These are phyloP conservation scores for Phrynocephalus forsythii DNA, from an alignment of 2,797 vertebrate genomes.

Conservation along the genomic window DNA sequence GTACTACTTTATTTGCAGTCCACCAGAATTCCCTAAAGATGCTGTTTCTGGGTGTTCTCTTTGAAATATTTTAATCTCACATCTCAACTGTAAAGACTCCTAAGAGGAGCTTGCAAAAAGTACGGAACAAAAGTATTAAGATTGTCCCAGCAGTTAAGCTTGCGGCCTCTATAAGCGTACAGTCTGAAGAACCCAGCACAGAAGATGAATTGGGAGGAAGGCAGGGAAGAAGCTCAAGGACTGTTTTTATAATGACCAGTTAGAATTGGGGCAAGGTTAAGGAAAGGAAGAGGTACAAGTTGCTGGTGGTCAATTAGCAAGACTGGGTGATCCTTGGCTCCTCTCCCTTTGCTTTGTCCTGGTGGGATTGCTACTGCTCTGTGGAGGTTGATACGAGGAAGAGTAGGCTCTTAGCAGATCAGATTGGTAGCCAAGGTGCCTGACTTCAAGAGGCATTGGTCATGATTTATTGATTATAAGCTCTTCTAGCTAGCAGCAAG, in stretches of 20 bases:
- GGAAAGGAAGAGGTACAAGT: background rate
- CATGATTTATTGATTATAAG: constrained; percentile 68
- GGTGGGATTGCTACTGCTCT: background rate
- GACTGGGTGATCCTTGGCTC: background rate
- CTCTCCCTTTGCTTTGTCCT: background rate
- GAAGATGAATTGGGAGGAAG: background rate
- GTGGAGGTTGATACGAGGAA: background rate
- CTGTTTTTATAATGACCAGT: background rate
- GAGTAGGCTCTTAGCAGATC: background rate
- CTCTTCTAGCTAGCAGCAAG: constrained; percentile 51
- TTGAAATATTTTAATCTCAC: background rate
- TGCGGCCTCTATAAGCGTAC: background rate
- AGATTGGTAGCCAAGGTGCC: constrained; percentile 51
- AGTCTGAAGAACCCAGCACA: background rate
- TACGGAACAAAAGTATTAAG: background rate
- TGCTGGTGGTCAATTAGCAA: background rate
- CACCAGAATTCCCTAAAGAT: constrained; percentile 41
- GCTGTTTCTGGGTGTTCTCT: constrained; percentile 29
- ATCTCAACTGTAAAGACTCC: background rate
- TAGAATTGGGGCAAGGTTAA: background rate
- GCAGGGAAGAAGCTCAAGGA: background rate
- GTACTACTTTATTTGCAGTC: constrained; percentile 32
- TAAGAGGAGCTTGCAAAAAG: background rate
- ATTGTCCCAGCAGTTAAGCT: background rate
- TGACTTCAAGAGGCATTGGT: constrained; percentile 58